Base-by-base conservation (phyloP, 2,797 vertebrate species). In the Mormyrus hasselquistii region DNA sequence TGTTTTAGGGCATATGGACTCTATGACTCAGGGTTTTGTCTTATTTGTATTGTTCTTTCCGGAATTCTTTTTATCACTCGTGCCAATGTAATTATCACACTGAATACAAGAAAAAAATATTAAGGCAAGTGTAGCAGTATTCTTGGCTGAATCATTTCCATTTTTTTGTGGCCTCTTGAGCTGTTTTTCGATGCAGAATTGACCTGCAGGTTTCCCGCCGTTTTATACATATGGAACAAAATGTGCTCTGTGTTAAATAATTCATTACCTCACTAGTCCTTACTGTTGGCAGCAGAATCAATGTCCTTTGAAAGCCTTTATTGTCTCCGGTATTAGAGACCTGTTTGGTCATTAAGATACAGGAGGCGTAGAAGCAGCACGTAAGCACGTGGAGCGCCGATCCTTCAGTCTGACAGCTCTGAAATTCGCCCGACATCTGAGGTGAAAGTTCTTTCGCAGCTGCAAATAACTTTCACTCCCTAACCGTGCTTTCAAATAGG, bases 381-480 rank as follows among this genome's bases (percentile, higher is more conserved):
- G 44, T 53, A 59, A 52, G 9, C 87, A 25, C 57, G 86, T 82
- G 50, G 52, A 44, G 22, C 65, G 90, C 90, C 73, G 62, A 91
- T 93, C 90, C 90, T 91, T 93, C 90, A 89, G 91, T 83, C 86
- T 90, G 92, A 91, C 90, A 92, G 91, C 88, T 88, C 65, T 89
- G 87, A 91, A 91, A 92, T 88, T 88, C 34, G 88, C 89, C 86
- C 90, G 91, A 91, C 90, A 89, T 91, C 88, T 89, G 89, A 86
- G 90, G 91, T 90, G 89, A 92, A 91, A 92, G 91, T 91, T 92
- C 88, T 87, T 90, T 87, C 57, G 83, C 59, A 88, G 85, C 88
- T 87, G 89, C 89, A 90, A 89, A 89, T 89, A 88, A 89, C 49
- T 69, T 90, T 65, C 87, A 34, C 88, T 79, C 89, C 47, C 88